phyloP scores from a whole-genome alignment of 2,797 vertebrate species.

The Choloepus didactylus region DNA sequence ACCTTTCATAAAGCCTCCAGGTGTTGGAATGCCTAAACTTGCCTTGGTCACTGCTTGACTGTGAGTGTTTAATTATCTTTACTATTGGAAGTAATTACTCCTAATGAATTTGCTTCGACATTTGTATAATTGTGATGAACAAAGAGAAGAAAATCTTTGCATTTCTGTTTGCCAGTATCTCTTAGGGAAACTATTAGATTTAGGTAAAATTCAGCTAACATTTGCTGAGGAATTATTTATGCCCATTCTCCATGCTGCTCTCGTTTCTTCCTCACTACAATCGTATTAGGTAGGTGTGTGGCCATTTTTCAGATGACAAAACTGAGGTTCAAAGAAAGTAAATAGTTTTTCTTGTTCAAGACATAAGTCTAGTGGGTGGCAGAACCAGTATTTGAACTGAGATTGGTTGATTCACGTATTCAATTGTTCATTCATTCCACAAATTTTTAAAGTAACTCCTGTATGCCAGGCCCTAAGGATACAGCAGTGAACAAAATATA shows the following conservation, averaged over 20 bases:
- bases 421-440: not conserved
- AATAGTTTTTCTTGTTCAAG: conserved; percentile 48
- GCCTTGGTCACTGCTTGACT: conserved; percentile 54
- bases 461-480: not conserved
- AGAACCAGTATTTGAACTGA: conserved; percentile 21
- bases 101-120: conserved; percentile 81
- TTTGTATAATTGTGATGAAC: conserved; percentile 76
- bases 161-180: conserved; percentile 69
- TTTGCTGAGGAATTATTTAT: not conserved
- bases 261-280: not conserved
- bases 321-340: not conserved
- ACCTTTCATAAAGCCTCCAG: conserved; percentile 45
- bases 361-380: not conserved
- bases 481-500: not conserved
- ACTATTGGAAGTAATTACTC: conserved; percentile 67
- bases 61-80: not conserved
- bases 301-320: conserved; percentile 41
- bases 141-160: conserved; percentile 67
- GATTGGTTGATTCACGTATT: not conserved
- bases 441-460: not conserved
- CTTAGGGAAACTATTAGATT: conserved; percentile 67
- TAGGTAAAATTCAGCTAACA: conserved; percentile 43
- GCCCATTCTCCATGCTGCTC: not conserved
- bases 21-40: conserved; percentile 74
- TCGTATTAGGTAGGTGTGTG: not conserved